phyloP scores from a whole-genome alignment of 2,888 invertebrate genomes.

The Plebejus anna region DNA sequence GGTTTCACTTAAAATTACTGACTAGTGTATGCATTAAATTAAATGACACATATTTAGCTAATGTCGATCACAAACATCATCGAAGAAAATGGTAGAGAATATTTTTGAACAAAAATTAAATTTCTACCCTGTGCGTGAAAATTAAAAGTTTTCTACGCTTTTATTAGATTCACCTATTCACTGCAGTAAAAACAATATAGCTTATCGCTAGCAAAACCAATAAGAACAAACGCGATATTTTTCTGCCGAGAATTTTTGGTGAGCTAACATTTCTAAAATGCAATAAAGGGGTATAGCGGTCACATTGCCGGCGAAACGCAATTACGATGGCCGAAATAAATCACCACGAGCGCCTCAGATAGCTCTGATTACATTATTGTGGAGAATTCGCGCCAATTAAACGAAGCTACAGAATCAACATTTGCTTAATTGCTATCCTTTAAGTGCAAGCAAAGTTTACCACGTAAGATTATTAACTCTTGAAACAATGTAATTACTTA shows the following conservation, averaged over 20 bases:
- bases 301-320: conserved; percentile 23
- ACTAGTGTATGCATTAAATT: too few species aligned
- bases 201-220: neutral
- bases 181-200: neutral
- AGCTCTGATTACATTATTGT: conserved; percentile 37
- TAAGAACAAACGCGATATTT: conserved; percentile 1
- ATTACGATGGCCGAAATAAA: conserved; percentile 32
- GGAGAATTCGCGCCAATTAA: conserved; percentile 37
- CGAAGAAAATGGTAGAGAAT: too few species aligned
- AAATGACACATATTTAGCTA: too few species aligned
- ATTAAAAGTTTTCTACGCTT: neutral
- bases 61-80: too few species aligned
- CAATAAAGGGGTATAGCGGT: conserved; percentile 20
- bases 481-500: neutral
- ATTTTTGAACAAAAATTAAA: too few species aligned
- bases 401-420: conserved; percentile 35
- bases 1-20: too few species aligned
- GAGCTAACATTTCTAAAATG: conserved; percentile 21
- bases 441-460: conserved; percentile 14
- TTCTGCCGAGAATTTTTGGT: conserved; percentile 3
- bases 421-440: conserved; percentile 33
- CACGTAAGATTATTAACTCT: neutral
- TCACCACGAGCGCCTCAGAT: conserved; percentile 29
- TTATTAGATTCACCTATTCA: neutral
- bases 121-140: too few species aligned